Conservation (phyloP, 1,140 invertebrate genomes). For the Sinella curviseta region DNA sequence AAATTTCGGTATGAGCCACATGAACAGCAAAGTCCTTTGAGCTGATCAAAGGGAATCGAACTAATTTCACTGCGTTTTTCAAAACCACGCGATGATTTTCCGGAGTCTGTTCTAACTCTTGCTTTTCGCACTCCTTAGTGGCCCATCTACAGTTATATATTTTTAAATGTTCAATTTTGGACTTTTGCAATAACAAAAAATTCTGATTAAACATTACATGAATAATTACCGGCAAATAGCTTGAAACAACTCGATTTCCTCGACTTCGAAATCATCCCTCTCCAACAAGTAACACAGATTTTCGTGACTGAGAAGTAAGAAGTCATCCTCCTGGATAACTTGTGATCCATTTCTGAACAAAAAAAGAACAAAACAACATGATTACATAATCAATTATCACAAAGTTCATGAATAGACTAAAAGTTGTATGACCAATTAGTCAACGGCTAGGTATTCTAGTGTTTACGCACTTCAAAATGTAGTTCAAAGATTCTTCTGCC, state of each 20-base stretch:
- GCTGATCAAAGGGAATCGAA: conserved; percentile 34
- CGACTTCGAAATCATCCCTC: conserved; percentile 37
- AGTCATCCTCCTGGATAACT: conserved; percentile 39
- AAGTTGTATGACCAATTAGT: background rate
- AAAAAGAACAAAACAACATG: background rate
- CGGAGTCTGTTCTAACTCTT: conserved; percentile 31
- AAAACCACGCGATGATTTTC: conserved; percentile 35
- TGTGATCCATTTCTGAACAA: conserved; percentile 26
- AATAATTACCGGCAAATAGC: conserved; percentile 22
- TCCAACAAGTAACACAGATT: conserved; percentile 34
- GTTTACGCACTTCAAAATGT: conserved; percentile 31
- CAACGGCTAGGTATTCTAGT: background rate
- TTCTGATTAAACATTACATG: background rate
- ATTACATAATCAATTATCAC: background rate
- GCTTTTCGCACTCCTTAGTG: conserved; percentile 32
- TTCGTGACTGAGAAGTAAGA: conserved; percentile 30
- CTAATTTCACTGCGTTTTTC: conserved; percentile 24
- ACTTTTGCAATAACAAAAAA: background rate
- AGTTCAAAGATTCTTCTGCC: conserved; percentile 37
- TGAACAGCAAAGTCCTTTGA: conserved; percentile 37
- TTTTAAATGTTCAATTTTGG: too few species aligned
- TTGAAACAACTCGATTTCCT: conserved; percentile 35
- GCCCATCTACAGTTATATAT: conserved; percentile 35
- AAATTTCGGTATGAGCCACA: conserved; percentile 35
- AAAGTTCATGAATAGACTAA: too few species aligned